These are phyloP conservation scores for Dasypogon diadema DNA, from an alignment of 2,888 invertebrate genomes.

Conservation along the genomic window DNA sequence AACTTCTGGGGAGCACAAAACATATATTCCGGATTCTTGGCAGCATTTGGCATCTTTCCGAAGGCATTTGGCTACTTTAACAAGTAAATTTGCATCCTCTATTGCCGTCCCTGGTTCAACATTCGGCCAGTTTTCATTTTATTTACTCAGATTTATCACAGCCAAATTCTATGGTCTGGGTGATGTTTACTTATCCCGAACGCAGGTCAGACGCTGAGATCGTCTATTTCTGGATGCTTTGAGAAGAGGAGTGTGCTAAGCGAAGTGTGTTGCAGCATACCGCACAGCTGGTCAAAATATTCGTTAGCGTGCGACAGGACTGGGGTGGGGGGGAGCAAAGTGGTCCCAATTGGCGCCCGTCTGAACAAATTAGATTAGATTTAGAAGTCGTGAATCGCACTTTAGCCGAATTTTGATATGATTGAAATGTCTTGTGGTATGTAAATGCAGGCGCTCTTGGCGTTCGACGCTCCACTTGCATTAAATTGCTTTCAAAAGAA, in stretches of 20 bases:
- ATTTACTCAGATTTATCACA: slow-evolving; percentile 38
- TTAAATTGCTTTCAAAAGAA: neutral
- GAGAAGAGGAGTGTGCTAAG: neutral
- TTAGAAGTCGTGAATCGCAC: slow-evolving; percentile 9
- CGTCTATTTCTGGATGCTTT: slow-evolving; percentile 25
- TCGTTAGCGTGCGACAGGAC: slow-evolving; percentile 2
- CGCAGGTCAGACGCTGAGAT: slow-evolving; percentile 40
- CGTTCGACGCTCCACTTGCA: neutral
- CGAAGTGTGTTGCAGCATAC: slow-evolving; percentile 36
- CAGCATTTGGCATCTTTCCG: slow-evolving; percentile 36
- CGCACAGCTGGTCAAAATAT: slow-evolving; percentile 47
- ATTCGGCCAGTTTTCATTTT: slow-evolving; percentile 7
- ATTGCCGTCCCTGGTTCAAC: neutral
- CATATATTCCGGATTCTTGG: slow-evolving; percentile 49
- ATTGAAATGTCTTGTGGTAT: slow-evolving; percentile 46
- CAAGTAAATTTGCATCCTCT: slow-evolving; percentile 19
- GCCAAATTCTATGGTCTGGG: slow-evolving; percentile 49
- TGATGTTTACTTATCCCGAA: slow-evolving; percentile 47
- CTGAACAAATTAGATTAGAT: slow-evolving; percentile 14
- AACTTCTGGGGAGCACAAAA: neutral
- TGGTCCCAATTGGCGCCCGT: slow-evolving; percentile 48
- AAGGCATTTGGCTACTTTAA: slow-evolving; percentile 45
- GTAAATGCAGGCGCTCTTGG: slow-evolving; percentile 39
- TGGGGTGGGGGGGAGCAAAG: neutral
- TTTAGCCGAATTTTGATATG: slow-evolving; percentile 38